These are phyloP conservation scores for Rhinichthys klamathensis DNA, from an alignment of 2,113 vertebrate species.

Conservation along the genomic window DNA sequence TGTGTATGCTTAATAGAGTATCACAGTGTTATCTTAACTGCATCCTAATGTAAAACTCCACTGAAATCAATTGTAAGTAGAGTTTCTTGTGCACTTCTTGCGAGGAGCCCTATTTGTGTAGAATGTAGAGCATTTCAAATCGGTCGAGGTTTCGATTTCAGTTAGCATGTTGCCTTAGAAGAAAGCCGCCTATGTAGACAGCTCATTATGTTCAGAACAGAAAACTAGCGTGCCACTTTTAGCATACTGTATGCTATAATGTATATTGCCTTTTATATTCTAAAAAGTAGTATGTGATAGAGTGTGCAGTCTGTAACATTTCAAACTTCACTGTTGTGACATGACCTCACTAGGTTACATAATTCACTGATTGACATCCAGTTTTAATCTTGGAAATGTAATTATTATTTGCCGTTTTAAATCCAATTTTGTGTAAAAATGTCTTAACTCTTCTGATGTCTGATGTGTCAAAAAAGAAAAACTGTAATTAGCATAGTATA, in stretches of 20 bases:
- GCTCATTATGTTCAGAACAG: not conserved
- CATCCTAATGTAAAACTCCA: too few species aligned
- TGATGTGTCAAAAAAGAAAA: too few species aligned
- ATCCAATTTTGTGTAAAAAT: not conserved
- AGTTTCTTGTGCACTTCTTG: too few species aligned
- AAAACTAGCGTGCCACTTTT: not conserved
- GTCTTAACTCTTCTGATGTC: not conserved
- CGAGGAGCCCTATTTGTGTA: too few species aligned
- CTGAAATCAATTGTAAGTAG: too few species aligned
- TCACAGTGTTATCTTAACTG: not conserved
- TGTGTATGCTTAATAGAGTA: not conserved
- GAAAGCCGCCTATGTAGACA: not conserved
- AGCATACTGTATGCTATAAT: not conserved
- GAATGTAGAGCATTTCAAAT: not conserved
- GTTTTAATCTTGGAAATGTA: not conserved
- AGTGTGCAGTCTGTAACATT: not conserved
- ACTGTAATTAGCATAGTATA: too few species aligned
- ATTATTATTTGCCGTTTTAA: not conserved
- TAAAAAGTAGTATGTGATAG: not conserved
- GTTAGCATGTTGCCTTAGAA: not conserved
- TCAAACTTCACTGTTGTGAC: not conserved
- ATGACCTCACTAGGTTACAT: not conserved
- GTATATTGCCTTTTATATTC: not conserved
- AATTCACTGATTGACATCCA: not conserved
- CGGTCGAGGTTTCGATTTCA: not conserved